Evolutionary conservation across 1,140 invertebrate genomes (phyloP), one percentile per base, ranked within the genome.

Genomic region (Drosophila kepulauana): DNA sequence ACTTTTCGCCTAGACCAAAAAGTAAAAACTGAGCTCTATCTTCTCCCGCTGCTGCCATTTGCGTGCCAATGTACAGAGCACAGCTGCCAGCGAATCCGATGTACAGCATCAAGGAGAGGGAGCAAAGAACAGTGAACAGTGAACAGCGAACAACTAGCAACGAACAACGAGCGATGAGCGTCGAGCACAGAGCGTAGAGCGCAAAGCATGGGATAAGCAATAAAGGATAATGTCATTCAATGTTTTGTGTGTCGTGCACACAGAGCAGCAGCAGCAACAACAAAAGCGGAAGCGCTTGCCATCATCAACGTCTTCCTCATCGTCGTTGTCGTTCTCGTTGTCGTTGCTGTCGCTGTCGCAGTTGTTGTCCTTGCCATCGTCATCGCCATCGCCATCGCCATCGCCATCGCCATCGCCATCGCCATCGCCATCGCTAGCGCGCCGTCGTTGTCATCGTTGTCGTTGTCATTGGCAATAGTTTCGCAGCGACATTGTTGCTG

Each of bases 171-270:
- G 41, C 20, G 52, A 0, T 13, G 63, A 57, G 70, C 10, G 30
- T 2, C 13, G 57, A 65, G 68, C 33, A 58, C 4, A 41, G 62
- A 69, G 62, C 49, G 41, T 33, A 68, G 58, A 81, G 66, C 38
- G 76, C 68, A 71, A 81, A 80, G 84, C 85, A 81, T 88, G 78
- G 86, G 86, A 89, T 90, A 89, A 89, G 86, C 88, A 91, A 88
- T 91, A 91, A 91, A 91, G 88, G 88, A 88, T 91, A 91, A 91
- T 91, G 88, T 88, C 88, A 91, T 91, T 88, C 88, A 87, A 88
- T 91, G 81, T 79, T 88, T 87, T 87, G 84, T 87, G 80, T 84
- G 84, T 82, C 76, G 67, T 72, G 75, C 76, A 74, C 76, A 75
- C 48, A 72, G 59, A 75, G 62, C 67, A 67, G 46, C 46, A 72